A percentile compares a stretch with the other conserved stretches of the same genome.
Evolutionary conservation across 1,140 invertebrate species (phyloP).

Genomic region (Drosophila sp.): DNA sequence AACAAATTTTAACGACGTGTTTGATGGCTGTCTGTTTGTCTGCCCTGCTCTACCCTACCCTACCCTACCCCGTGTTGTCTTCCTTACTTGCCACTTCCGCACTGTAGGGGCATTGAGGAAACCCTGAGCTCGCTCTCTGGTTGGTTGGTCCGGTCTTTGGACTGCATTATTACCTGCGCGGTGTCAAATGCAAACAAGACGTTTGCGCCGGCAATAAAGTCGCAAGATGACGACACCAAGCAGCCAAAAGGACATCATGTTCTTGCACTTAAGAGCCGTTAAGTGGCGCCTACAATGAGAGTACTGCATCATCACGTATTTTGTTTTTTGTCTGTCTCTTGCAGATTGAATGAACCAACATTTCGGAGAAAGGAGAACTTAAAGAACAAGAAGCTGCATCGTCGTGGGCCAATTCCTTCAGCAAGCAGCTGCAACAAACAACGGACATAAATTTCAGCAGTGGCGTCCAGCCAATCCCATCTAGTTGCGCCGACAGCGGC

Average conservation of each 20-base stretch:
- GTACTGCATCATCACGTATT: not conserved
- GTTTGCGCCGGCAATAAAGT: slow-evolving; percentile 74
- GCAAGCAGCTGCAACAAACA: slow-evolving; percentile 31
- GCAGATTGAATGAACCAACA: not conserved
- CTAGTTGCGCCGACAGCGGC: slow-evolving; percentile 83
- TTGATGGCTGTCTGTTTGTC: slow-evolving; percentile 67
- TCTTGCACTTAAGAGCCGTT: slow-evolving; percentile 9
- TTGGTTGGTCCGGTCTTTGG: slow-evolving; percentile 24
- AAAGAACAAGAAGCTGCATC: slow-evolving; percentile 10
- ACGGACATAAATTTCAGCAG: slow-evolving; percentile 71
- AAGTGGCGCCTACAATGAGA: slow-evolving; percentile 1
- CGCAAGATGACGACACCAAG: slow-evolving; percentile 48
- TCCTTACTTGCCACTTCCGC: slow-evolving; percentile 51
- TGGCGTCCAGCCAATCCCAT: slow-evolving; percentile 82
- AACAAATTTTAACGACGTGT: slow-evolving; percentile 79
- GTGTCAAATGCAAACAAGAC: slow-evolving; percentile 78
- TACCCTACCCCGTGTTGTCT: not conserved
- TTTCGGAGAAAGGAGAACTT: not conserved
- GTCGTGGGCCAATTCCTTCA: not conserved
- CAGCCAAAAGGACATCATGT: slow-evolving; percentile 7
- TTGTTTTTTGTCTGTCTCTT: not conserved
- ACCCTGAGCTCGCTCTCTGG: slow-evolving; percentile 29
- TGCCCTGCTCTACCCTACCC: slow-evolving; percentile 8
- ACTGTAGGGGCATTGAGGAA: slow-evolving; percentile 35
- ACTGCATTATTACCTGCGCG: slow-evolving; percentile 73